A percentile compares a stretch with the other conserved stretches of the same genome.
These are phyloP conservation scores for Barbus barbus DNA, from an alignment of 2,113 vertebrate genomes.

Conservation along the genomic window DNA sequence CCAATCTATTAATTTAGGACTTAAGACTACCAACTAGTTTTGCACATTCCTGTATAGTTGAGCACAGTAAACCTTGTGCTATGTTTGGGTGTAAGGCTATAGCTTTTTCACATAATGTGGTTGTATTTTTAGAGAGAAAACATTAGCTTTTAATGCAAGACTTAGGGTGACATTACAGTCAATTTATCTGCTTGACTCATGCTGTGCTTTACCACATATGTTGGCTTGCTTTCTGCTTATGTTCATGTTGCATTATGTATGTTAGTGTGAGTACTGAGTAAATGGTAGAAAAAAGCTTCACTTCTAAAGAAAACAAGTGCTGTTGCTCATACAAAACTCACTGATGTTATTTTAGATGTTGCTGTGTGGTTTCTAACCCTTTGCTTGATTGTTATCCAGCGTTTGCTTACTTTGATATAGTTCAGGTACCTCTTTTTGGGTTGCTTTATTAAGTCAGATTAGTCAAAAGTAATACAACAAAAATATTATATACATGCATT, in stretches of 20 bases:
- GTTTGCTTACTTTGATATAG: not conserved
- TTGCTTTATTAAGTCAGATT: no score
- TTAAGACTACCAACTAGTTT: no score
- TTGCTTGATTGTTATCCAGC: not conserved
- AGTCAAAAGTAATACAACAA: no score
- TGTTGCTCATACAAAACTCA: not conserved
- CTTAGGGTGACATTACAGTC: not conserved
- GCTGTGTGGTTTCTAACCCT: not conserved
- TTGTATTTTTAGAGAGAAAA: constrained; percentile 7
- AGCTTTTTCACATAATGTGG: not conserved
- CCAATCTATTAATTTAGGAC: no score
- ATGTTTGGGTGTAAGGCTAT: not conserved
- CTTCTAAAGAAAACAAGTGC: not conserved
- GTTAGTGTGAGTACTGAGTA: not conserved
- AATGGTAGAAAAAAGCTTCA: not conserved
- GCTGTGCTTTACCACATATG: not conserved
- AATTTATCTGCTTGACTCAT: not conserved
- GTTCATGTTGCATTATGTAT: not conserved
- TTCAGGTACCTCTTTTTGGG: no score
- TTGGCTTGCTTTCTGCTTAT: not conserved
- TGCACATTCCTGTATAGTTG: no score
- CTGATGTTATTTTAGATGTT: not conserved
- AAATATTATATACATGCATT: no score
- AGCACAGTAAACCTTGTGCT: not conserved
- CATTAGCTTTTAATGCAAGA: constrained; percentile 11